Evolutionary conservation across 2,888 invertebrate genomes (phyloP), one percentile per base, ranked within the genome.

Genomic region (Pterostichus niger): DNA sequence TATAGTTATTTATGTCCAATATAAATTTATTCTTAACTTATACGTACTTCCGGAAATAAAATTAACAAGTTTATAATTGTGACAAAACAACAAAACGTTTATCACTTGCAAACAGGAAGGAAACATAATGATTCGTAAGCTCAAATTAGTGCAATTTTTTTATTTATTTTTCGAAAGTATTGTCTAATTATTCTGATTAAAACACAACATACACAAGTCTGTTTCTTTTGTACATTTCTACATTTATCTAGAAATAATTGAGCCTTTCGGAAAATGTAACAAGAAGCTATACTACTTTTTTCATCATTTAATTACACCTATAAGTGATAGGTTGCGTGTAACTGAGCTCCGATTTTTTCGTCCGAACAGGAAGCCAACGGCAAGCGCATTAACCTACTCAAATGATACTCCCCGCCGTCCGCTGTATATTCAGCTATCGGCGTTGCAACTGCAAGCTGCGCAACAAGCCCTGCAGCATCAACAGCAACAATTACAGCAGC

Each of bases 391-490:
- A n/a, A 35, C 81, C 9, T 81, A 81, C 33, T 11, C 56, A 17
- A 82, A 46, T 31, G 75, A 82, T 11, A 46, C 46, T 0, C 75
- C 82, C 7, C 52, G 75, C 40, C 44, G 75, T 31, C 75, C 75
- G 10, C 82, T 75, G 33, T 75, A 82, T 33, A 82, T 75, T 59
- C 82, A 82, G 59, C 13, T 82, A 31, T 75, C 82, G 6, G 59
- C 82, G 7, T 15, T 77, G 15, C 83, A 83, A 46, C 33, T 68
- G n/a, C 77, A 76, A 52, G 64, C 52, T 40, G 64, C 61, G 7
- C 77, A 83, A 17, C 64, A 64, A 24, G 44, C 40, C 64, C 40
- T 44, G n/a, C 52, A 49, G 35, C 76, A 64, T 13, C 81, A 81
- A 15, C 54, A 73, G 24, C 77, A 76, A 52, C 75, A 59, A 7